These are phyloP conservation scores for Pachycephus smyrnensis DNA, from an alignment of 2,888 invertebrate genomes.

Conservation along the genomic window DNA sequence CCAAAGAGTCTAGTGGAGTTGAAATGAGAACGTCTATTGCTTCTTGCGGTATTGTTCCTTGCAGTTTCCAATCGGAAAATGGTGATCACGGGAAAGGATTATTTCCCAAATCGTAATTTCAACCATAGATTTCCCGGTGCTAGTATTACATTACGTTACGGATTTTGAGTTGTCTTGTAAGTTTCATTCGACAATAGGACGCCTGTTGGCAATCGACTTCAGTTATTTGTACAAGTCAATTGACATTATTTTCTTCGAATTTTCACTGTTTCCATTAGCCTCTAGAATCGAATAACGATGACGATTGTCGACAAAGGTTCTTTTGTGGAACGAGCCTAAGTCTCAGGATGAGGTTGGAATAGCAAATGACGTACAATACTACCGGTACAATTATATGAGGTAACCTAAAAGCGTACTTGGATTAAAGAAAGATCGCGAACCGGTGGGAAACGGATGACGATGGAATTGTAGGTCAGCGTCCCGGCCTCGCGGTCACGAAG, in stretches of 20 bases:
- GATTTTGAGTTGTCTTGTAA: neutral
- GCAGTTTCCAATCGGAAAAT: neutral
- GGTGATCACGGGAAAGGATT: neutral
- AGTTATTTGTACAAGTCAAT: too few relatives aligned
- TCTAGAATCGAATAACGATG: neutral
- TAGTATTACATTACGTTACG: neutral
- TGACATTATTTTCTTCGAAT: neutral
- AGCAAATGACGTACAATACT: neutral
- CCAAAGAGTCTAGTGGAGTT: neutral
- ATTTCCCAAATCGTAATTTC: neutral
- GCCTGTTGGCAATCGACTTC: too few relatives aligned
- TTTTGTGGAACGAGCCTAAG: neutral
- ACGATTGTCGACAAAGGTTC: neutral
- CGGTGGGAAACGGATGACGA: constrained; percentile 48
- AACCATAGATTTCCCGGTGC: neutral
- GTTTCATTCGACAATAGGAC: neutral
- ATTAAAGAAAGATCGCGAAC: constrained; percentile 1
- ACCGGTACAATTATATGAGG: neutral
- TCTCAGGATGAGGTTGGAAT: neutral
- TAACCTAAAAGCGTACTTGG: neutral
- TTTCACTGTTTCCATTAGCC: neutral
- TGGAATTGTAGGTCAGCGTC: constrained; percentile 64
- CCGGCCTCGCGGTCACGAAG: constrained; percentile 58
- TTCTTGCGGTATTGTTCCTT: neutral
- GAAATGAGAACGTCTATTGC: neutral